Percentiles rank a stretch among this genome's conserved stretches.
Evolutionary conservation across 1,140 invertebrate genomes (phyloP).

Genomic region (Drepana arcuata): DNA sequence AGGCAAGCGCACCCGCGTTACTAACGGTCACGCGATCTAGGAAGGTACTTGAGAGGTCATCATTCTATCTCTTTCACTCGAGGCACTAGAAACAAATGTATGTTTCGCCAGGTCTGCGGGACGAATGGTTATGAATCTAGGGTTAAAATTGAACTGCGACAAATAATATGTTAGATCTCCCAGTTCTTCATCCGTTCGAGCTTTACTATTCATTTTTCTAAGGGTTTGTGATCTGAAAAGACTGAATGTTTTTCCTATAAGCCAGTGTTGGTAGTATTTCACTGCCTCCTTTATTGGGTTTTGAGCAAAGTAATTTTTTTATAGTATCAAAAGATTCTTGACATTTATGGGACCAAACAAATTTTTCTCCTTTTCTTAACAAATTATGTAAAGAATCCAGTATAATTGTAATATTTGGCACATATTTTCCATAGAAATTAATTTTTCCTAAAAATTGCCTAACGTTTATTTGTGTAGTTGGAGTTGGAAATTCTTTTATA

Average conservation of each 20-base stretch:
- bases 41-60: constrained; percentile 2
- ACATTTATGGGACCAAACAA: constrained; percentile 7
- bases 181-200: constrained; percentile 1
- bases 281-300: constrained; percentile 1
- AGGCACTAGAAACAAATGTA: not conserved
- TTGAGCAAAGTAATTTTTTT: constrained; percentile 4
- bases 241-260: not conserved
- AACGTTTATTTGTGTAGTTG: no score
- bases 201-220: not conserved
- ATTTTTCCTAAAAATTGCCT: no score
- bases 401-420: constrained; percentile 8
- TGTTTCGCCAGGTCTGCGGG: not conserved
- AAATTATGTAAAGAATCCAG: constrained; percentile 17
- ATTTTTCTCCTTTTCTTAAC: constrained; percentile 9
- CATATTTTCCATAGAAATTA: no score
- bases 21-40: not conserved
- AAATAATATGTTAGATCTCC: constrained; percentile 1
- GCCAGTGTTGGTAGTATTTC: not conserved
- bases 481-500: constrained; percentile 11
- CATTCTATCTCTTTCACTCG: not conserved
- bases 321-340: constrained; percentile 7
- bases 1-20: constrained; percentile 1
- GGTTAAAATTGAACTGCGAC: no score
- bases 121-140: not conserved
- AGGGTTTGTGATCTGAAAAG: not conserved